Evolutionary conservation across 1,140 invertebrate species (phyloP).

Genomic region (Mycetomoellerius zeteki): DNA sequence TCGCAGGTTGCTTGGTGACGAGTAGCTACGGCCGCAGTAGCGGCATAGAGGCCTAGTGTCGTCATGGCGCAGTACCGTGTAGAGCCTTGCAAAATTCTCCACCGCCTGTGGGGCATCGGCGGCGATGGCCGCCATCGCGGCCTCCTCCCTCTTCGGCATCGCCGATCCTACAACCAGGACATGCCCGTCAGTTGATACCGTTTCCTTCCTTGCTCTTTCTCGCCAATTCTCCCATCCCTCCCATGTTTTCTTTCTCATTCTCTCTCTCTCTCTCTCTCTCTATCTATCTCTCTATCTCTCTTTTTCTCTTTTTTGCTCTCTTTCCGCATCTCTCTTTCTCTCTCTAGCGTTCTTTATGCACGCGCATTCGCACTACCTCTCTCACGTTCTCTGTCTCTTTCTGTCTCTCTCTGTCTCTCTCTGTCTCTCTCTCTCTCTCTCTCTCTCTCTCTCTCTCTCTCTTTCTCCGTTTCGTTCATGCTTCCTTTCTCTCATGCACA

Average conservation of each 20-base stretch:
- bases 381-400: slow-evolving; percentile 39
- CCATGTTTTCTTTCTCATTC: slow-evolving; percentile 42
- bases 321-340: slow-evolving; percentile 25
- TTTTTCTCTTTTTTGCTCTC: slow-evolving; percentile 21
- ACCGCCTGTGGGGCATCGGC: slow-evolving; percentile 80
- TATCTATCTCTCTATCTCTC: slow-evolving; percentile 29
- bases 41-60: slow-evolving; percentile 88
- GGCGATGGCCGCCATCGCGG: slow-evolving; percentile 78
- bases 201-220: slow-evolving; percentile 67
- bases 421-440: slow-evolving; percentile 61
- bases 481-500: slow-evolving; percentile 48
- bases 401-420: slow-evolving; percentile 50
- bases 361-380: slow-evolving; percentile 53
- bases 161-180: slow-evolving; percentile 87
- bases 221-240: slow-evolving; percentile 25
- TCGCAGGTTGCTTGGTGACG: slow-evolving; percentile 90
- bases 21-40: slow-evolving; percentile 90
- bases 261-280: slow-evolving; percentile 58
- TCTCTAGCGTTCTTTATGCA: slow-evolving; percentile 36
- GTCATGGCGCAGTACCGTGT: slow-evolving; percentile 83
- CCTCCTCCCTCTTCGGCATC: slow-evolving; percentile 85
- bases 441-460: slow-evolving; percentile 49
- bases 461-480: slow-evolving; percentile 6
- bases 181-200: slow-evolving; percentile 83
- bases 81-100: slow-evolving; percentile 85